Percentiles rank a stretch among this genome's conserved stretches.
Conservation (phyloP, 2,888 invertebrate genomes). For the Acrobeloides nanus region DNA sequence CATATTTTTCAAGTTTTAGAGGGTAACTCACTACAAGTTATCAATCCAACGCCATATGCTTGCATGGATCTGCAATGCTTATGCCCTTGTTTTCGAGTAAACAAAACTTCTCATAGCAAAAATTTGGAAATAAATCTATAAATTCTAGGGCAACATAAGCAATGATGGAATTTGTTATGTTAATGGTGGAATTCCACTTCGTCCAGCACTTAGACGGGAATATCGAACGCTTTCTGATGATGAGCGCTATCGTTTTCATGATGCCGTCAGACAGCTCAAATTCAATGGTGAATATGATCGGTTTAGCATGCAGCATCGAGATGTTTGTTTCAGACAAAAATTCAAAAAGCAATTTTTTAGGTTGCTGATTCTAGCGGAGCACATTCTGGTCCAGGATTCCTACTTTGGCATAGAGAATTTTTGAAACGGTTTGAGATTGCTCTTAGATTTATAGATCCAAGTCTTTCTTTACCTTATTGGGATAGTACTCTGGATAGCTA, state of each 20-base stretch:
- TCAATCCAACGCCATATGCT: too few relatives aligned
- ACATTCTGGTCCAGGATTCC: slow-evolving; percentile 51
- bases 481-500: slow-evolving; percentile 10
- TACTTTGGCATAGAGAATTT: slow-evolving; percentile 49
- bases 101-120: slow-evolving; percentile 2
- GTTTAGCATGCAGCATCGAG: slow-evolving; percentile 43
- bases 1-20: too few relatives aligned
- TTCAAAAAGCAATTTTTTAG: too few relatives aligned
- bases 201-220: slow-evolving; percentile 41
- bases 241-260: slow-evolving; percentile 37
- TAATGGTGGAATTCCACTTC: slow-evolving; percentile 32
- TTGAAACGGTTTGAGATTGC: slow-evolving; percentile 27
- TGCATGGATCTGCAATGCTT: too few relatives aligned
- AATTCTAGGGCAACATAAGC: slow-evolving; percentile 30
- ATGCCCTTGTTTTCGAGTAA: too few relatives aligned
- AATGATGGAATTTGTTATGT: slow-evolving; percentile 34
- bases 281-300: slow-evolving; percentile 45
- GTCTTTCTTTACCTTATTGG: slow-evolving; percentile 13
- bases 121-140: neutral
- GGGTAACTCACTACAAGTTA: too few relatives aligned
- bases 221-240: slow-evolving; percentile 45
- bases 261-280: slow-evolving; percentile 40
- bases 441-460: slow-evolving; percentile 11
- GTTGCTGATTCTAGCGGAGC: slow-evolving; percentile 47
- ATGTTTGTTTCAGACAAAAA: slow-evolving; percentile 30